These are phyloP conservation scores for Thereuonema tuberculata DNA, from an alignment of 1,140 invertebrate species.

Conservation along the genomic window DNA sequence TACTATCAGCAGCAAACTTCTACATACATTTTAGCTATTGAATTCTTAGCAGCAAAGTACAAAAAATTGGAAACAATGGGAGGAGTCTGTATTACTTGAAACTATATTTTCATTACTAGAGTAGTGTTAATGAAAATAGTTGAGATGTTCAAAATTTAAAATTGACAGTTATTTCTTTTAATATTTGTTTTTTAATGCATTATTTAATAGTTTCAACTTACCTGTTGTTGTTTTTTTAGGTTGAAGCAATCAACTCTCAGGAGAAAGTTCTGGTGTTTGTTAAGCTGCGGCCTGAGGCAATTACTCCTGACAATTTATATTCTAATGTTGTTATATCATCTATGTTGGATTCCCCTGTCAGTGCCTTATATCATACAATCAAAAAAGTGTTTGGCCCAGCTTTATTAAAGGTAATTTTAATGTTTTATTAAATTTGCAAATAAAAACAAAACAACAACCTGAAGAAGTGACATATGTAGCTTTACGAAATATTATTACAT, in stretches of 20 bases:
- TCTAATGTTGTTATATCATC: slow-evolving; percentile 38
- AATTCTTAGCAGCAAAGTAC: too few relatives aligned
- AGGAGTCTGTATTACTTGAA: neutral
- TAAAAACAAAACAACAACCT: too few relatives aligned
- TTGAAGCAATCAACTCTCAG: slow-evolving; percentile 27
- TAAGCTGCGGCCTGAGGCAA: slow-evolving; percentile 38
- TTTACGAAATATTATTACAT: neutral
- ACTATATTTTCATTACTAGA: neutral
- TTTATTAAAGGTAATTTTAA: slow-evolving; percentile 30
- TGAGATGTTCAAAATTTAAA: too few relatives aligned
- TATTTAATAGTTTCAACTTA: neutral
- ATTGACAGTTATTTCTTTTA: neutral
- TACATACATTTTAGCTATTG: too few relatives aligned
- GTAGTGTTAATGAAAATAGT: neutral
- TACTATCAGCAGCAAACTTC: too few relatives aligned
- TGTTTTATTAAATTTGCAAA: neutral
- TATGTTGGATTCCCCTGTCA: slow-evolving; percentile 41
- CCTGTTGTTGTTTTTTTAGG: slow-evolving; percentile 18
- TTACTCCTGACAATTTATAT: slow-evolving; percentile 40
- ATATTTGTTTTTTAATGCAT: neutral
- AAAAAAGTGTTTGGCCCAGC: slow-evolving; percentile 37
- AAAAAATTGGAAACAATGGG: too few relatives aligned
- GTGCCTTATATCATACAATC: slow-evolving; percentile 39
- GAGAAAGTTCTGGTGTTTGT: slow-evolving; percentile 40
- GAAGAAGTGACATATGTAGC: neutral